Conservation (phyloP, 2,888 invertebrate species). For the Nomada ruficornis region DNA sequence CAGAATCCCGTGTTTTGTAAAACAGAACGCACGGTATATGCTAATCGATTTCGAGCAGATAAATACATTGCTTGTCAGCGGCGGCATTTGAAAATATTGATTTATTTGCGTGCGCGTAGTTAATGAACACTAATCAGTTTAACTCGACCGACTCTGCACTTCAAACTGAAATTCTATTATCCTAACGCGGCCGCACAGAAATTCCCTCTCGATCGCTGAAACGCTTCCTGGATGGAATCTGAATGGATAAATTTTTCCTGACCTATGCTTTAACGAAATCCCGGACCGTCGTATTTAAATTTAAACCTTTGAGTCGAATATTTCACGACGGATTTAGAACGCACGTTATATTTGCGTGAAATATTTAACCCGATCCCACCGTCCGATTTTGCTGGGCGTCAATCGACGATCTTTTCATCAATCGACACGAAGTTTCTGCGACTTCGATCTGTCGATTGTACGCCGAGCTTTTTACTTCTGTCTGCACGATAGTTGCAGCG, state of each 20-base stretch:
- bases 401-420: background rate
- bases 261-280: no score
- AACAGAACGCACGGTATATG: constrained; percentile 20
- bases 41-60: constrained; percentile 50
- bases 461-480: constrained; percentile 38
- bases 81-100: constrained; percentile 39
- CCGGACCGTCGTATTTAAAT: no score
- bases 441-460: constrained; percentile 2
- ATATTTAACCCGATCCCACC: no score
- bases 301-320: no score
- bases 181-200: background rate
- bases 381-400: background rate
- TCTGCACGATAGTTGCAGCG: constrained; percentile 24
- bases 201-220: background rate
- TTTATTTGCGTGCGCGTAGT: constrained; percentile 24
- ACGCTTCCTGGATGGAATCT: background rate
- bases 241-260: no score
- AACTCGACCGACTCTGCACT: constrained; percentile 35
- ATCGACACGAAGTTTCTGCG: background rate
- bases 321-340: no score
- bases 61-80: constrained; percentile 38
- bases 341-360: no score
- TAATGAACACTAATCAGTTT: constrained; percentile 49
- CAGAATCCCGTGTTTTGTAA: constrained; percentile 30
- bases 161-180: background rate